phyloP scores from a whole-genome alignment of 1,140 invertebrate species.

The Ericerus pela region DNA sequence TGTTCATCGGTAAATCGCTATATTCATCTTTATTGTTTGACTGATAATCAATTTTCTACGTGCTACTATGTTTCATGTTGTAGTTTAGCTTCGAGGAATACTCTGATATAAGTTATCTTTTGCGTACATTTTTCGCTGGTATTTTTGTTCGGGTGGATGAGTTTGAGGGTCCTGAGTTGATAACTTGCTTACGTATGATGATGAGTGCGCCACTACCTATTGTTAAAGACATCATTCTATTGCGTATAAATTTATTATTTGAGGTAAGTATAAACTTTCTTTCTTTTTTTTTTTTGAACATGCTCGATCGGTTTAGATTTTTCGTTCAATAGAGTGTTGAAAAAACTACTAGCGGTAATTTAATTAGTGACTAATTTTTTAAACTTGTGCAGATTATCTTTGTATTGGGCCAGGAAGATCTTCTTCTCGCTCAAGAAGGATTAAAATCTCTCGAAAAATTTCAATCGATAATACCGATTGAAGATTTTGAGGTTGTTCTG shows the following conservation, averaged over 20 bases:
- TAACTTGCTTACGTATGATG: no score
- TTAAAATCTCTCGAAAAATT: not conserved
- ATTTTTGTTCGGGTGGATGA: not conserved
- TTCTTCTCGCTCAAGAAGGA: not conserved
- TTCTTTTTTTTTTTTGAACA: not conserved
- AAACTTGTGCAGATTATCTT: not conserved
- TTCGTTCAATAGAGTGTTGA: not conserved
- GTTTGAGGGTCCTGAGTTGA: not conserved
- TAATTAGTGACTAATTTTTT: not conserved
- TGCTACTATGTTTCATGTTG: no score
- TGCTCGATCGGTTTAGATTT: not conserved
- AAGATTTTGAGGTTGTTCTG: not conserved
- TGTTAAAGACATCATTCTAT: not conserved
- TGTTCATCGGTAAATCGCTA: not conserved
- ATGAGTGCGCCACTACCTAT: not conserved
- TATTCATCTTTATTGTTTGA: not conserved
- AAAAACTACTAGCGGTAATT: not conserved
- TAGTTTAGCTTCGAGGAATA: no score
- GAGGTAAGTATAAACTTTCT: not conserved
- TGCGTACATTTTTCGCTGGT: no score
- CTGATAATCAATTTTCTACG: not conserved
- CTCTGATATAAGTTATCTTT: not conserved
- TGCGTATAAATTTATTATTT: not conserved
- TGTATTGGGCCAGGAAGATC: not conserved
- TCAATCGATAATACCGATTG: not conserved